These are phyloP conservation scores for Oegoconia quadripuncta DNA, from an alignment of 2,888 invertebrate genomes.

Conservation along the genomic window DNA sequence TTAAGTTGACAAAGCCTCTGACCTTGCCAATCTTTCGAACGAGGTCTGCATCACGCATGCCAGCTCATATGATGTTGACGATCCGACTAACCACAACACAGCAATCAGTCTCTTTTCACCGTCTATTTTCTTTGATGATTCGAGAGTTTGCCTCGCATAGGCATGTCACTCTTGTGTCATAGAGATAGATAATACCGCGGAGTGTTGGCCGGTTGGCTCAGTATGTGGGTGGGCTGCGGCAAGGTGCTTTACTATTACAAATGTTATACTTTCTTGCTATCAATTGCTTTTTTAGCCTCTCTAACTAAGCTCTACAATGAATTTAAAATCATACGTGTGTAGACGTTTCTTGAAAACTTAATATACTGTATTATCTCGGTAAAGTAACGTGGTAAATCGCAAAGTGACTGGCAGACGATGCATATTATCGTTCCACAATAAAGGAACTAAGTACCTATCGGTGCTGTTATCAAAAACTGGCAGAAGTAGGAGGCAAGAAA, in stretches of 20 bases:
- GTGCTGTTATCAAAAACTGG: too few relatives aligned
- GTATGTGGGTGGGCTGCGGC: slow-evolving; percentile 51
- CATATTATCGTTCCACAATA: too few relatives aligned
- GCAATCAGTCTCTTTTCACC: slow-evolving; percentile 60
- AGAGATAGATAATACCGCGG: slow-evolving; percentile 17
- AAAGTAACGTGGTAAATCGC: too few relatives aligned
- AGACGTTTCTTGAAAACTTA: too few relatives aligned
- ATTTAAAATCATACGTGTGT: too few relatives aligned
- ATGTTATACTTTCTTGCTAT: too few relatives aligned
- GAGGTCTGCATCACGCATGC: slow-evolving; percentile 30
- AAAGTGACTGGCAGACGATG: too few relatives aligned
- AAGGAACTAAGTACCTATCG: too few relatives aligned
- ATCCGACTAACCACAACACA: slow-evolving; percentile 45
- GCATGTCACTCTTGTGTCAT: slow-evolving; percentile 44
- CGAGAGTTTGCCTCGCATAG: slow-evolving; percentile 43
- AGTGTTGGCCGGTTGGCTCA: slow-evolving; percentile 8
- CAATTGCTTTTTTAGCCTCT: too few relatives aligned
- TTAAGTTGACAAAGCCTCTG: slow-evolving; percentile 25
- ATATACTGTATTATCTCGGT: too few relatives aligned
- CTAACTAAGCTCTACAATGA: too few relatives aligned
- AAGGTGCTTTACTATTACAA: background rate
- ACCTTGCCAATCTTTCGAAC: slow-evolving; percentile 47
- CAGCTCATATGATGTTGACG: slow-evolving; percentile 34
- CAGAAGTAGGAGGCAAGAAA: too few relatives aligned
- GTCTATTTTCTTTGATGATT: slow-evolving; percentile 65